These are phyloP conservation scores for Strigops habroptila DNA, from an alignment of 2,113 vertebrate species.

Conservation along the genomic window DNA sequence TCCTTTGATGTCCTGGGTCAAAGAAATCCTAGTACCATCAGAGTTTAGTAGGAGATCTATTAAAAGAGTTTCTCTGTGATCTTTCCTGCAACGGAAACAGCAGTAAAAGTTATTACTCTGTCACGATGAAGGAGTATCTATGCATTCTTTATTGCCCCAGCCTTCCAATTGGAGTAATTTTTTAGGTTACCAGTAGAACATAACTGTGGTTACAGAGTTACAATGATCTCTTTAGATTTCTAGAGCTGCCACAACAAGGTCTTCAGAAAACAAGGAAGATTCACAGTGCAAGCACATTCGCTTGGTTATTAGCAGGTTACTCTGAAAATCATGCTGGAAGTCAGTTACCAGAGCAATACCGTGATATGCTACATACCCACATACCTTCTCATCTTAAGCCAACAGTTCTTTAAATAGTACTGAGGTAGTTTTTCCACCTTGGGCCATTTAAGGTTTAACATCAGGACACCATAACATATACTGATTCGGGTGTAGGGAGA, in stretches of 20 bases:
- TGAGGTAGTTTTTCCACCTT: neutral
- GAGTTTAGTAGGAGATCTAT: conserved; percentile 44
- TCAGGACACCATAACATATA: neutral
- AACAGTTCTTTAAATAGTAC: neutral
- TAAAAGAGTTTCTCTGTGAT: conserved; percentile 66
- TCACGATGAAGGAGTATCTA: neutral
- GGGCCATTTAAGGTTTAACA: neutral
- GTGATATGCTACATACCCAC: neutral
- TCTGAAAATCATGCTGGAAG: neutral
- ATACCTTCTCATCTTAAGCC: neutral
- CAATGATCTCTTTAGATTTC: neutral
- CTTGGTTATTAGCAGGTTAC: neutral
- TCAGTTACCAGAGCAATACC: neutral
- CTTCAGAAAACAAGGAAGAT: neutral
- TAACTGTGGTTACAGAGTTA: neutral
- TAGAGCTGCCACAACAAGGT: neutral
- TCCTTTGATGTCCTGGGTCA: conserved; percentile 71
- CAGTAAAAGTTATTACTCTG: conserved; percentile 54
- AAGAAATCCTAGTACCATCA: conserved; percentile 50
- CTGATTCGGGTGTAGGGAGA: neutral
- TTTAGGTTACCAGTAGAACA: neutral
- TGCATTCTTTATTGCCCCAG: neutral
- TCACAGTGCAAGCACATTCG: neutral
- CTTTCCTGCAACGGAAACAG: conserved; percentile 75
- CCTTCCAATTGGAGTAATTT: neutral